Evolutionary conservation across 2,797 vertebrate genomes (phyloP).

Genomic region (Melanotaenia boesemani): DNA sequence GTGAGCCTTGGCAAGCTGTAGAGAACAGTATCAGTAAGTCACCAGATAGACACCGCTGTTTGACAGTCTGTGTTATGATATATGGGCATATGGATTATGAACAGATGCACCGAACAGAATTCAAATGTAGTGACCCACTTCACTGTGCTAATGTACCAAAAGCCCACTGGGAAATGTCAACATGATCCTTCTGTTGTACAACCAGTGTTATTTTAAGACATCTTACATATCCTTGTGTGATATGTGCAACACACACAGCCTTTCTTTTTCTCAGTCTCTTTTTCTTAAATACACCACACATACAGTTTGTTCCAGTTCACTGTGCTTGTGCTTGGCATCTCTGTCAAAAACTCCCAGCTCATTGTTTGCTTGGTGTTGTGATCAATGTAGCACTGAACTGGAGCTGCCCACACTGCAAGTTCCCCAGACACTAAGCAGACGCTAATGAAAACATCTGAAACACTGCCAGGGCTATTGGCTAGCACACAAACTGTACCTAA

Average conservation of each 20-base stretch:
- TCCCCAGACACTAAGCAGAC: conserved; percentile 75
- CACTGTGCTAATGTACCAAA: conserved; percentile 54
- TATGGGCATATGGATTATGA: conserved; percentile 45
- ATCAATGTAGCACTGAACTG: conserved; percentile 69
- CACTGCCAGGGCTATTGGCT: conserved; percentile 71
- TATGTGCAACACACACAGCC: conserved; percentile 5
- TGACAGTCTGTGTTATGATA: conserved; percentile 41
- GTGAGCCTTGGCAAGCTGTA: conserved; percentile 46
- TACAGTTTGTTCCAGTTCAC: conserved; percentile 67
- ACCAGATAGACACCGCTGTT: conserved; percentile 26
- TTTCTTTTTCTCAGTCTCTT: not conserved
- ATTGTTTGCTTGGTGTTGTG: conserved; percentile 74
- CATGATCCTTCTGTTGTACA: conserved; percentile 63
- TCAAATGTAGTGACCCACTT: conserved; percentile 62
- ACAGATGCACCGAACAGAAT: conserved; percentile 36
- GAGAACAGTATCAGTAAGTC: conserved; percentile 42
- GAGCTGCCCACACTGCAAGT: conserved; percentile 69
- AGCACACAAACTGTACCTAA: conserved; percentile 65
- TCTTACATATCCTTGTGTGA: conserved; percentile 31
- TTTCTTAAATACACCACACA: conserved; percentile 20
- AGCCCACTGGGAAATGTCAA: conserved; percentile 73
- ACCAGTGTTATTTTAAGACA: conserved; percentile 70
- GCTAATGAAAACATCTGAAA: conserved; percentile 81
- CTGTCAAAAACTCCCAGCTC: conserved; percentile 69
- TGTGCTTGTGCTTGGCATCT: conserved; percentile 58